Evolutionary conservation across 2,888 invertebrate species (phyloP).

Genomic region (Calameuta pallipes): DNA sequence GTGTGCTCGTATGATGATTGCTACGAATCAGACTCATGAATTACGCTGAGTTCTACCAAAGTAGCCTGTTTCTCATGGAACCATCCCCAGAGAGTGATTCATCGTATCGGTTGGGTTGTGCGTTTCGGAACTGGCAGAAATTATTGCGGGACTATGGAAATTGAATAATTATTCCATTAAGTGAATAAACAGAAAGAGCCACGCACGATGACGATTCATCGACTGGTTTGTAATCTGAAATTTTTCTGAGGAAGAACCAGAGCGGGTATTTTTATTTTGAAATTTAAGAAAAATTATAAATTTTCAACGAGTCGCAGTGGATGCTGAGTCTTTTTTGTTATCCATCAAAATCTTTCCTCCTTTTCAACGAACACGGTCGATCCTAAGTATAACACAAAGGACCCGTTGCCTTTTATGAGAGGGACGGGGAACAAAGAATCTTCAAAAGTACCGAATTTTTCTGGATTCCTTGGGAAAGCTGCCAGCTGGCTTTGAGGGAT

Average conservation of each 20-base stretch:
- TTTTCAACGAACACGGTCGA: neutral
- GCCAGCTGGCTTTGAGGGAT: neutral
- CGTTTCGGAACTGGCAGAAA: neutral
- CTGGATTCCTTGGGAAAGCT: neutral
- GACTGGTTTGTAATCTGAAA: neutral
- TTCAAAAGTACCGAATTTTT: neutral
- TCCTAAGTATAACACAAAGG: neutral
- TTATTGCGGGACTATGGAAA: neutral
- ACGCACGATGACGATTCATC: neutral
- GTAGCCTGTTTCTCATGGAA: neutral
- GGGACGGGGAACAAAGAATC: neutral
- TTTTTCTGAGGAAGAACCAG: neutral
- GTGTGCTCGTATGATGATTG: neutral
- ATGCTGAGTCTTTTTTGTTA: neutral
- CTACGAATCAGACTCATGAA: neutral
- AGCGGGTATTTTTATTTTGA: neutral
- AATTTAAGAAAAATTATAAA: neutral
- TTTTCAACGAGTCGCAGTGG: neutral
- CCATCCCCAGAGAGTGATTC: neutral
- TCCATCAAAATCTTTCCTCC: neutral
- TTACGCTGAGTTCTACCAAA: neutral
- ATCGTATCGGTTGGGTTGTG: neutral
- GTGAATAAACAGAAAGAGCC: neutral
- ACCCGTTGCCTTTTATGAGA: neutral
- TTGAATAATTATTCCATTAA: neutral